Evolutionary conservation across 2,797 vertebrate genomes (phyloP).

Genomic region (Danio choprae): DNA sequence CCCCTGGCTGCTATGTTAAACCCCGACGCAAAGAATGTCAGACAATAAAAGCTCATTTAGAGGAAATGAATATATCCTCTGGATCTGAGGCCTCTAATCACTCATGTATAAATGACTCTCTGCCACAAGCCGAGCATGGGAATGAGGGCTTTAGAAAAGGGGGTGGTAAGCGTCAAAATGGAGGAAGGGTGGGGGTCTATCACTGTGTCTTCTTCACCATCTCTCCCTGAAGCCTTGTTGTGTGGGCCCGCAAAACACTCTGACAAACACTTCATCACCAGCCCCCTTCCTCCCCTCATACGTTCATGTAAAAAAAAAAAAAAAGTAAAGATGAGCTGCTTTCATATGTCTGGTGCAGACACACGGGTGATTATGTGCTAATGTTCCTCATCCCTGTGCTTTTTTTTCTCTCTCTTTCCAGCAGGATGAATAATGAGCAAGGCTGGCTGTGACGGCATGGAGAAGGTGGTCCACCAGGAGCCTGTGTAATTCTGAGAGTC

Average conservation of each 20-base stretch:
- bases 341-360: conserved; percentile 57
- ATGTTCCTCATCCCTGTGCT: conserved; percentile 58
- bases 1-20: not conserved
- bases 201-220: conserved; percentile 35
- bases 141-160: conserved; percentile 44
- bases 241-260: conserved; percentile 38
- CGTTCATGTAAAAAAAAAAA: conserved; percentile 49
- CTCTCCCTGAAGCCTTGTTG: conserved; percentile 40
- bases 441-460: conserved; percentile 44
- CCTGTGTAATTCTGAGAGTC: conserved; percentile 50
- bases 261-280: conserved; percentile 47
- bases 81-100: conserved; percentile 62
- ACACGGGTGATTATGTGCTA: conserved; percentile 60
- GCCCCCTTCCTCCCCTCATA: conserved; percentile 35
- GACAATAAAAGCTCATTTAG: conserved; percentile 64
- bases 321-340: conserved; percentile 49
- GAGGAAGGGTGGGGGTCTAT: conserved; percentile 31
- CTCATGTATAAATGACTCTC: conserved; percentile 68
- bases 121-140: conserved; percentile 53
- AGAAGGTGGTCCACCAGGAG: conserved; percentile 57
- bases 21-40: conserved; percentile 23
- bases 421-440: conserved; percentile 59
- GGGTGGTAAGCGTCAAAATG: conserved; percentile 32
- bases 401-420: conserved; percentile 52
- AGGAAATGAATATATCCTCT: conserved; percentile 69